Percentiles rank a stretch among this genome's conserved stretches.
These are phyloP conservation scores for Aselliscus stoliczkanus DNA, from an alignment of 2,797 vertebrate genomes.

Conservation along the genomic window DNA sequence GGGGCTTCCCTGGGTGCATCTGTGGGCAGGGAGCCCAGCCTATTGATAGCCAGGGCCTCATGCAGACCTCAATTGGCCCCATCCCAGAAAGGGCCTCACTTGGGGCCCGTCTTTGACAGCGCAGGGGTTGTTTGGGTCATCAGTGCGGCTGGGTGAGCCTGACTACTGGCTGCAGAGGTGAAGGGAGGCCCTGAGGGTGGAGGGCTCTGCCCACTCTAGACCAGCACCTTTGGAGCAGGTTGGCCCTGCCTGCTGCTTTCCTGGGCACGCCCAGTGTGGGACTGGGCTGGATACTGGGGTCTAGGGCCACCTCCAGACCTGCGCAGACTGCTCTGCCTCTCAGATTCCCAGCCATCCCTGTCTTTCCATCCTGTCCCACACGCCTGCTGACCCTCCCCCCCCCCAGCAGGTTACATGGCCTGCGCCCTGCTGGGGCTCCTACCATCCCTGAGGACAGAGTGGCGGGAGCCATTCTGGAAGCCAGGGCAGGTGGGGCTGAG, in stretches of 20 bases:
- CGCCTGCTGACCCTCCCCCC: neutral
- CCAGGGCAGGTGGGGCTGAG: neutral
- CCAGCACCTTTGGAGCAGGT: neutral
- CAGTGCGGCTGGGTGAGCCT: neutral
- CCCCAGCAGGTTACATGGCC: neutral
- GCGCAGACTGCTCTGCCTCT: neutral
- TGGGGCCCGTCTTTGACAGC: neutral
- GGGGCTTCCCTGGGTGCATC: neutral
- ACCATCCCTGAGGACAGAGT: neutral
- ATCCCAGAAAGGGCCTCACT: neutral
- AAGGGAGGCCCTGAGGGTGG: neutral
- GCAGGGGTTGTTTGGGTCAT: neutral
- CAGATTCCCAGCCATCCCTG: neutral
- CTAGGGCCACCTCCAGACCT: neutral
- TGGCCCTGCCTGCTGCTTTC: neutral
- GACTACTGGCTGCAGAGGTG: neutral
- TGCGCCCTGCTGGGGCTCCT: neutral
- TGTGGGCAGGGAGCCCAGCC: neutral
- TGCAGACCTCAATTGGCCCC: neutral
- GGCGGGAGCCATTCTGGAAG: neutral
- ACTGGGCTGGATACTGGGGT: neutral
- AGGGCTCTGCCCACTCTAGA: neutral
- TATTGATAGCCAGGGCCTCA: neutral
- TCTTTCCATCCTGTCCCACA: accelerated
- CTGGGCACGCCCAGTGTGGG: neutral